Conservation (phyloP, 2,797 vertebrate species). For the Typhlichthys eigenmanni region DNA sequence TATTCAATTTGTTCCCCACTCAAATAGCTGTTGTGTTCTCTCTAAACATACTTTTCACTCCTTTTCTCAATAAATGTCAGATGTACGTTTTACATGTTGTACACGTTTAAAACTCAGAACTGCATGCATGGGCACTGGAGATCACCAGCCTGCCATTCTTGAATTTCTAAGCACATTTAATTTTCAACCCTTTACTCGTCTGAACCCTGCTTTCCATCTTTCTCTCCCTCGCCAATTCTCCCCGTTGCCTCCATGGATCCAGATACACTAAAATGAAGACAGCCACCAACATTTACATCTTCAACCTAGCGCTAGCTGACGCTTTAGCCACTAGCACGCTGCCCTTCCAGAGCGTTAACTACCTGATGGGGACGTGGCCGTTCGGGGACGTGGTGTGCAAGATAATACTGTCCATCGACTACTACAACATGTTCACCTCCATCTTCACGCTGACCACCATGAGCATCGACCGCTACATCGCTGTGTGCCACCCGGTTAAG, state of each 20-base stretch:
- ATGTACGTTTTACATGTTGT: too few relatives aligned
- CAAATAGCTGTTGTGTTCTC: too few relatives aligned
- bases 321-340: constrained; percentile 95
- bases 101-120: not conserved
- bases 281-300: constrained; percentile 99
- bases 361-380: constrained; percentile 97
- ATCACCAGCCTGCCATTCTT: too few relatives aligned
- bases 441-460: constrained; percentile 99
- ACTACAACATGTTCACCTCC: constrained; percentile 99
- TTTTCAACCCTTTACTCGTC: too few relatives aligned
- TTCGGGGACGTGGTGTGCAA: constrained; percentile 95
- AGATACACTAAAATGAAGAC: constrained; percentile 99
- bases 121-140: not conserved
- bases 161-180: too few relatives aligned
- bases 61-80: too few relatives aligned
- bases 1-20: too few relatives aligned
- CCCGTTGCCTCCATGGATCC: constrained; percentile 12
- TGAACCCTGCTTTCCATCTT: too few relatives aligned
- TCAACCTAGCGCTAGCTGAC: constrained; percentile 96
- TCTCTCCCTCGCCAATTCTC: not conserved
- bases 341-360: constrained; percentile 98
- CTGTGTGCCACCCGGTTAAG: constrained; percentile 96
- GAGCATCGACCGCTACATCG: constrained; percentile 97
- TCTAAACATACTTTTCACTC: too few relatives aligned
- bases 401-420: constrained; percentile 96